A percentile compares a stretch with the other conserved stretches of the same genome.
These are phyloP conservation scores for Micromesistius poutassou DNA, from an alignment of 2,797 vertebrate species.

Conservation along the genomic window DNA sequence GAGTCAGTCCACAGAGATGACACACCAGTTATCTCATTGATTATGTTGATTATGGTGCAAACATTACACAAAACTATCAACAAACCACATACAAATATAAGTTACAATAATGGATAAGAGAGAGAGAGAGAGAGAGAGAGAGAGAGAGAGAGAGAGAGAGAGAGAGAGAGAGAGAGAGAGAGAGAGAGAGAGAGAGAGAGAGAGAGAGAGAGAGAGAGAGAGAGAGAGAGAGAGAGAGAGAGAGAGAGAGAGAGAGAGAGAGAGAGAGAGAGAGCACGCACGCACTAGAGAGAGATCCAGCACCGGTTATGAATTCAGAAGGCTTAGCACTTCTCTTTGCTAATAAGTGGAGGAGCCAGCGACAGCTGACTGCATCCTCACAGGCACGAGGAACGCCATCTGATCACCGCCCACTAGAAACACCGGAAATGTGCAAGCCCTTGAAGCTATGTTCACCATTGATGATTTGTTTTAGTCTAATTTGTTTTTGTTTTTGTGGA, in stretches of 20 bases:
- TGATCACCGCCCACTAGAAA: background rate
- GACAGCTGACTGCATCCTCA: too few species aligned
- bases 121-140: too few species aligned
- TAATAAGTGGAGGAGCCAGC: too few species aligned
- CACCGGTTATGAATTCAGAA: too few species aligned
- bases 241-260: conserved; percentile 2
- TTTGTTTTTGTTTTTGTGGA: too few species aligned
- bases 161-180: conserved; percentile 2
- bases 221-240: conserved; percentile 1
- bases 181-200: background rate
- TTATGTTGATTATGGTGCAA: too few species aligned
- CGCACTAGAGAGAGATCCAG: background rate
- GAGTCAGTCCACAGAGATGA: too few species aligned
- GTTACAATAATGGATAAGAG: too few species aligned
- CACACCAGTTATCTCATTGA: too few species aligned
- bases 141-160: conserved; percentile 1
- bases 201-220: background rate
- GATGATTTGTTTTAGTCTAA: background rate
- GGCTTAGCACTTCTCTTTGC: too few species aligned
- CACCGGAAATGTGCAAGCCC: background rate
- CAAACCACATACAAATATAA: background rate
- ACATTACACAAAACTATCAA: too few species aligned
- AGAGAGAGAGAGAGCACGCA: background rate
- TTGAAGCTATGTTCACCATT: background rate
- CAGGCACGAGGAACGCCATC: too few species aligned